Base-by-base conservation (phyloP, 2,797 vertebrate genomes). In the Brachymystax lenok region DNA sequence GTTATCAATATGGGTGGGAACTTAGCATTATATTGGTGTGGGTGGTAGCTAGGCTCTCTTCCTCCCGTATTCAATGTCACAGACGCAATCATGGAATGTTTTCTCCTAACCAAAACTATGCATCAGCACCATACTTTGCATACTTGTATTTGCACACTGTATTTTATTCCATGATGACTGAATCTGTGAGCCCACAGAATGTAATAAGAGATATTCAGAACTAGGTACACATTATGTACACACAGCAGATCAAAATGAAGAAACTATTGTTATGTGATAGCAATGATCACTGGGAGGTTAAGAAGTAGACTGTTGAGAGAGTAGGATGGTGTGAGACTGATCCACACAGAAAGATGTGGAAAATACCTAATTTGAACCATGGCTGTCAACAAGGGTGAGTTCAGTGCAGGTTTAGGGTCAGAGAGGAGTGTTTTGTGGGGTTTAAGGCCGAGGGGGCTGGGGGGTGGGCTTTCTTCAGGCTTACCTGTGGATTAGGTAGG, bases 241-340 rank as follows among this genome's bases (percentile, higher is more conserved):
- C 10, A 76, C 81, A 85, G 87, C 80, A 80, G 88, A 87, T 85
- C 75, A 76, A 24, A 75, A 72, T 81, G 83, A 91, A 92, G 91
- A 90, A 92, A 91, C 90, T 86, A 77, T 85, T 80, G 91, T 88
- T 84, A 91, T 87, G 86, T 74, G 90, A 92, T 90, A 88, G 83
- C 69, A 68, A 73, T 14, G 76, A 84, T 63, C 84, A 81, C 76
- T 80, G 0, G 72, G 83, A 77, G 86, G 80, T 85, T 77, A 33
- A 83, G 80, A 78, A 87, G 84, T 82, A 84, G 19, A 12, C 56
- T 24, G 59, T 24, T 17, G 28, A 13, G 56, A 61, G 27, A 16
- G 54, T n/a, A 30, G 16, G 85, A 83, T 69, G 87, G 79, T 75
- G 71, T 21, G 78, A 80, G 79, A 86, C 72, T 14, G 30, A 74